Conservation (phyloP, 2,797 vertebrate genomes). For the Enteromius thamalakanensis region DNA sequence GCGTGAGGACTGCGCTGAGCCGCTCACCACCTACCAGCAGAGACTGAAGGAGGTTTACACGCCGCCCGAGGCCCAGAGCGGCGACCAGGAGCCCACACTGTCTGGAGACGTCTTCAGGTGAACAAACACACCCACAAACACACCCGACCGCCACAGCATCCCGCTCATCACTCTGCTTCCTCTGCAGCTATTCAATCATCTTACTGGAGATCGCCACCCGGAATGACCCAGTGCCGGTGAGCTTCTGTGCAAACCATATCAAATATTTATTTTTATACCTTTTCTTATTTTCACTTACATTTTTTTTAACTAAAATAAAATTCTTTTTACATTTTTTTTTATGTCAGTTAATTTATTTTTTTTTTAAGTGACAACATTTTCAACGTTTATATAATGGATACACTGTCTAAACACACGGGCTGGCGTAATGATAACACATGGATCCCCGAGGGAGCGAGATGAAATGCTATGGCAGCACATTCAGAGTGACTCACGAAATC, state of each 20-base stretch:
- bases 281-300: too few relatives aligned
- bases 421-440: too few relatives aligned
- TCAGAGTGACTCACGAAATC: too few relatives aligned
- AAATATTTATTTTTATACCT: background rate
- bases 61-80: constrained; percentile 77
- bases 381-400: too few relatives aligned
- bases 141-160: background rate
- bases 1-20: constrained; percentile 73
- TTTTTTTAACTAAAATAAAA: too few relatives aligned
- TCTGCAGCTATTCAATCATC: constrained; percentile 84
- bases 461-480: too few relatives aligned
- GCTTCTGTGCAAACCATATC: constrained; percentile 48
- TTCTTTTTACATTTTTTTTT: too few relatives aligned
- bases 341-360: too few relatives aligned
- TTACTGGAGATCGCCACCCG: constrained; percentile 85
- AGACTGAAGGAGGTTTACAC: constrained; percentile 75
- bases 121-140: background rate
- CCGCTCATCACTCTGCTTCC: constrained; percentile 30
- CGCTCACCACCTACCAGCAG: constrained; percentile 72
- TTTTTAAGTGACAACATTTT: too few relatives aligned
- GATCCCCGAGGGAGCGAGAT: too few relatives aligned
- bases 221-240: constrained; percentile 80
- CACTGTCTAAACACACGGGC: too few relatives aligned
- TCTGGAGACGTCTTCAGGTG: constrained; percentile 84
- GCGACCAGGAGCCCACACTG: constrained; percentile 74